phyloP scores from a whole-genome alignment of 2,797 vertebrate genomes.

The Babyrousa celebensis region DNA sequence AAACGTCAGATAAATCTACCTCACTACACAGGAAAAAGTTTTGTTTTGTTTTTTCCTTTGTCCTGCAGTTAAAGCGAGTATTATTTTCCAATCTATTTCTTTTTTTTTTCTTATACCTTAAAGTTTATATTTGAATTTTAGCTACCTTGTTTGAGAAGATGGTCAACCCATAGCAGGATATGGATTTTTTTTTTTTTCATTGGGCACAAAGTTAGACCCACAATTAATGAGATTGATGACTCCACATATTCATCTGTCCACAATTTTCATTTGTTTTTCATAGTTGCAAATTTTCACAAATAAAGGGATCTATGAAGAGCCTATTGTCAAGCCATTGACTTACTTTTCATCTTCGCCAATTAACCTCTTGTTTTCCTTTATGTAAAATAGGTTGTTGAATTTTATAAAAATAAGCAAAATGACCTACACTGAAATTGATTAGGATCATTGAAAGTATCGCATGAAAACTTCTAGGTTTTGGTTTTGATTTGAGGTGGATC shows the following conservation, averaged over 20 bases:
- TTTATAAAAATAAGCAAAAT: constrained; percentile 10
- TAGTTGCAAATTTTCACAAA: background rate
- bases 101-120: background rate
- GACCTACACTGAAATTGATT: background rate
- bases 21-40: background rate
- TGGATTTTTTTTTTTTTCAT: background rate
- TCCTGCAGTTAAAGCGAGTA: background rate
- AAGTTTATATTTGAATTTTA: constrained; percentile 46
- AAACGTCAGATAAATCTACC: background rate
- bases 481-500: background rate
- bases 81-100: background rate
- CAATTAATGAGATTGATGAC: background rate
- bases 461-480: background rate
- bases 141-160: constrained; percentile 1
- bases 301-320: background rate
- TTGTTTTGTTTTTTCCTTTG: background rate
- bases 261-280: background rate
- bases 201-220: background rate
- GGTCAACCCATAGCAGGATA: background rate
- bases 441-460: background rate
- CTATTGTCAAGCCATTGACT: background rate
- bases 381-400: background rate
- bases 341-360: background rate
- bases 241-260: background rate
- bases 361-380: constrained; percentile 13